A percentile compares a stretch with the other conserved stretches of the same genome.
These are phyloP conservation scores for Ramphastos sulfuratus DNA, from an alignment of 2,113 vertebrate species.

Conservation along the genomic window DNA sequence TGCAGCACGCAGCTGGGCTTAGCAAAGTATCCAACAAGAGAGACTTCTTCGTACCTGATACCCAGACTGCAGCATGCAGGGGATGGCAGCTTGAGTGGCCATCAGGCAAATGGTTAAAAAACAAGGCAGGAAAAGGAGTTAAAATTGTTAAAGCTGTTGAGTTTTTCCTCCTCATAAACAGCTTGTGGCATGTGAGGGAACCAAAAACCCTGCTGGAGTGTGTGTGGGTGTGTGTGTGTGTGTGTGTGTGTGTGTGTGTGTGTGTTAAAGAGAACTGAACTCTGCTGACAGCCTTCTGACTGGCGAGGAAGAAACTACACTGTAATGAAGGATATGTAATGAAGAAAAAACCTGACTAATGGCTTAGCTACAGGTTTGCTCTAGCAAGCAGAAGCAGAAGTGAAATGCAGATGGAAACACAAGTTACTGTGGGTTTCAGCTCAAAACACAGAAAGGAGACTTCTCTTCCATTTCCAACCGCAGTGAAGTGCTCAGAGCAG, in stretches of 20 bases:
- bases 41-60: not conserved
- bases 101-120: rapidly evolving
- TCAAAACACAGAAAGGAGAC: not conserved
- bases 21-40: not conserved
- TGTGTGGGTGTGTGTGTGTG: too few species aligned
- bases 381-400: not conserved
- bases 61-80: not conserved
- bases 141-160: too few species aligned
- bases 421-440: not conserved
- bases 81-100: rapidly evolving
- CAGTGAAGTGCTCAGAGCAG: not conserved
- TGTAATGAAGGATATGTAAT: not conserved
- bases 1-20: not conserved
- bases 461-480: not conserved
- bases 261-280: not conserved
- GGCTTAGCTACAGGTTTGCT: not conserved
- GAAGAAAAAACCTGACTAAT: not conserved
- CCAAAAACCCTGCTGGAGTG: not conserved
- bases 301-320: not conserved
- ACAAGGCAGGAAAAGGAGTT: too few species aligned
- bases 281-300: not conserved
- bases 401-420: constrained; percentile 8
- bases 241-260: too few species aligned
- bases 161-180: not conserved
- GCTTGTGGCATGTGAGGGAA: not conserved